These are phyloP conservation scores for Melanotaenia maccullochi DNA, from an alignment of 2,797 vertebrate genomes.

Conservation along the genomic window DNA sequence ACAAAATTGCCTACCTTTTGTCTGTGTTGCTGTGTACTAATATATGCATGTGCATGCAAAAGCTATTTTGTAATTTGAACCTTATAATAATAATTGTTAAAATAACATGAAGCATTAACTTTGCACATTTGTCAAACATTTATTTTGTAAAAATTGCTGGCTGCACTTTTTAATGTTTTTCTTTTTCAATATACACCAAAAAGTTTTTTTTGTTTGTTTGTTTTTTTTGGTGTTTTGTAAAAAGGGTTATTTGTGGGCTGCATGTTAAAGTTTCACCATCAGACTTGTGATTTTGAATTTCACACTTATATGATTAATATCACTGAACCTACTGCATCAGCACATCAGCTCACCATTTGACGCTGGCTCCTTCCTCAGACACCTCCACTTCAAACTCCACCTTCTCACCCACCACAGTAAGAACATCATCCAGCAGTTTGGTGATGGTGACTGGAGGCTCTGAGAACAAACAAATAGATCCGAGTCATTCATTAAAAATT, in stretches of 20 bases:
- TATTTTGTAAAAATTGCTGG: too few relatives aligned
- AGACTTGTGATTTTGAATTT: background rate
- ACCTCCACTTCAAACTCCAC: slow-evolving; percentile 92
- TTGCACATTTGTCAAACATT: too few relatives aligned
- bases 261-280: background rate
- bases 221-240: too few relatives aligned
- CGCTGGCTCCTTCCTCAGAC: slow-evolving; percentile 90
- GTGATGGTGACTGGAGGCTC: slow-evolving; percentile 88
- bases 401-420: slow-evolving; percentile 88
- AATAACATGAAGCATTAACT: too few relatives aligned
- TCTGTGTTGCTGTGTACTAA: too few relatives aligned
- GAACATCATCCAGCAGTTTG: slow-evolving; percentile 89
- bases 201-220: too few relatives aligned
- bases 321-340: background rate
- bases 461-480: slow-evolving; percentile 41
- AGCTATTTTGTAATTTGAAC: too few relatives aligned
- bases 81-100: too few relatives aligned
- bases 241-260: background rate
- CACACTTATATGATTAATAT: background rate
- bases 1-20: too few relatives aligned
- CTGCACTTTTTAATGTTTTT: too few relatives aligned
- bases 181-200: background rate
- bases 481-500: slow-evolving; percentile 2
- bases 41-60: too few relatives aligned
- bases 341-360: slow-evolving; percentile 85